Conservation (phyloP, 1,140 invertebrate species). For the Camponotus vicinus region DNA sequence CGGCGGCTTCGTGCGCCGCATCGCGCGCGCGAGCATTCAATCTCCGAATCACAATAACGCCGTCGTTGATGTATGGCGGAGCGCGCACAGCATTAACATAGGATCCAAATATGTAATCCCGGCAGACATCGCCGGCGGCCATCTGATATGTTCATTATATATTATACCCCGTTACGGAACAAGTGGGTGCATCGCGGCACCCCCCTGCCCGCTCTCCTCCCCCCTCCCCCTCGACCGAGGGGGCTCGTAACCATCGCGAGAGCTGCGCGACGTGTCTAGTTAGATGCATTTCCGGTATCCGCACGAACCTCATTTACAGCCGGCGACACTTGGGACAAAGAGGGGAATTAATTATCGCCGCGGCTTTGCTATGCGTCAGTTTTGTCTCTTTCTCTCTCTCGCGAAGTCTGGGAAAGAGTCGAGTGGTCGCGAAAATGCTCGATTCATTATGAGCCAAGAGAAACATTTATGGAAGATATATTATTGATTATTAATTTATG, state of each 20-base stretch:
- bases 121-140: slow-evolving; percentile 74
- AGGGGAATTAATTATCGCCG: slow-evolving; percentile 66
- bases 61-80: slow-evolving; percentile 72
- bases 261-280: slow-evolving; percentile 68
- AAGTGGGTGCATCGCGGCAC: slow-evolving; percentile 63
- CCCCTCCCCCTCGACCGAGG: background rate
- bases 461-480: background rate
- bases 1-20: slow-evolving; percentile 52
- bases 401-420: slow-evolving; percentile 35
- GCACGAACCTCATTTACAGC: slow-evolving; percentile 66
- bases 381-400: background rate
- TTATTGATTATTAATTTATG: slow-evolving; percentile 3
- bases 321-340: slow-evolving; percentile 53
- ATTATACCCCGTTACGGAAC: slow-evolving; percentile 72
- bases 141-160: slow-evolving; percentile 77
- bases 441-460: background rate
- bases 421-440: background rate
- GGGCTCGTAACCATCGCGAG: slow-evolving; percentile 56
- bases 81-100: slow-evolving; percentile 75
- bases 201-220: background rate
- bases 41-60: slow-evolving; percentile 76
- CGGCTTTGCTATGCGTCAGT: slow-evolving; percentile 17
- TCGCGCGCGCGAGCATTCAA: slow-evolving; percentile 72
- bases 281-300: slow-evolving; percentile 73
- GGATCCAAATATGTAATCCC: slow-evolving; percentile 77